Evolutionary conservation across 2,888 invertebrate genomes (phyloP).

Genomic region (Dasysyrphus tricinctus): DNA sequence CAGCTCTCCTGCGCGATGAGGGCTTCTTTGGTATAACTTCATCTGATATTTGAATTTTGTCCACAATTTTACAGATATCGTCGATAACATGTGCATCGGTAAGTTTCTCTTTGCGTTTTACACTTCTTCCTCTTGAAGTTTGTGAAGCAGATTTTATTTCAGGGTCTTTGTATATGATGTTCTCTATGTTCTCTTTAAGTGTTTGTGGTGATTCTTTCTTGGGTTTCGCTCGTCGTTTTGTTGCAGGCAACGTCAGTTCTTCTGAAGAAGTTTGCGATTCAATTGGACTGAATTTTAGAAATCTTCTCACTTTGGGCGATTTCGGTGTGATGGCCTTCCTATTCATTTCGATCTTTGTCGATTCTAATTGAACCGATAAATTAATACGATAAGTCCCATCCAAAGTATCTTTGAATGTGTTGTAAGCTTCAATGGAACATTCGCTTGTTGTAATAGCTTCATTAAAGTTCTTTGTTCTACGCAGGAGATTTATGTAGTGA

Average conservation of each 20-base stretch:
- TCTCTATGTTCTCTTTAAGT: constrained; percentile 51
- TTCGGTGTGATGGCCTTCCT: constrained; percentile 16
- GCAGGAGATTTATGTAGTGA: constrained; percentile 79
- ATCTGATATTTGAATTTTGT: constrained; percentile 43
- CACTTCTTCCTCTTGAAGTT: constrained; percentile 8
- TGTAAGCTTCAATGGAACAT: constrained; percentile 40
- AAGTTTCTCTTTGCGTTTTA: constrained; percentile 17
- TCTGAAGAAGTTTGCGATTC: neutral
- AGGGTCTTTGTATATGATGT: constrained; percentile 55
- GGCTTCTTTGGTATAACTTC: constrained; percentile 25
- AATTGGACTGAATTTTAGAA: constrained; percentile 54
- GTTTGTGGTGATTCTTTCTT: constrained; percentile 54
- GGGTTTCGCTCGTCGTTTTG: neutral
- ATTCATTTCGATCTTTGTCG: constrained; percentile 37
- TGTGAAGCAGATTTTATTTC: neutral
- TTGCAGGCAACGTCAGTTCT: neutral
- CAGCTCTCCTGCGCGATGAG: constrained; percentile 23
- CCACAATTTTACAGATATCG: constrained; percentile 46
- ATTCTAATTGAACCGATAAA: constrained; percentile 49
- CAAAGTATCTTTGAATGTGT: constrained; percentile 45
- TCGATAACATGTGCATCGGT: constrained; percentile 18
- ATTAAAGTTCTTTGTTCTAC: constrained; percentile 76
- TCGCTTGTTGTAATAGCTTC: constrained; percentile 77
- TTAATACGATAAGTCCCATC: constrained; percentile 54
- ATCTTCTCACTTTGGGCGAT: constrained; percentile 13